phyloP scores from a whole-genome alignment of 2,888 invertebrate genomes.

The Parelbella ahira region DNA sequence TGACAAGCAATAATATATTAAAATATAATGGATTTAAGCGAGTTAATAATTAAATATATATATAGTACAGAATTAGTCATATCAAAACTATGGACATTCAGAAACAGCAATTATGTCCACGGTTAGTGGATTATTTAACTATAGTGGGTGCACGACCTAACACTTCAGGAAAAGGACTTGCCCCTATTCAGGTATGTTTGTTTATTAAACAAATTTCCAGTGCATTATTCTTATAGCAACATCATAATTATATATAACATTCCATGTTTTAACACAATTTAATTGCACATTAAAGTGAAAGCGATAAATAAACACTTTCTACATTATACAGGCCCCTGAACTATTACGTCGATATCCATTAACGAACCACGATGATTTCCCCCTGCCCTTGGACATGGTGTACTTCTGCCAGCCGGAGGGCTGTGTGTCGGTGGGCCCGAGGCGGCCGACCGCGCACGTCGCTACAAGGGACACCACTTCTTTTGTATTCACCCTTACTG shows the following conservation, averaged over 20 bases:
- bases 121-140: constrained; percentile 96
- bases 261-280: no score
- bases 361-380: constrained; percentile 98
- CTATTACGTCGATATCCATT: constrained; percentile 96
- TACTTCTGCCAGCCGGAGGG: constrained; percentile 99
- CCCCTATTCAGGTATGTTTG: constrained; percentile 89
- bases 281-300: no score
- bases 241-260: no score
- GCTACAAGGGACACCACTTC: constrained; percentile 94
- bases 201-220: no score
- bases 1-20: constrained; percentile 73
- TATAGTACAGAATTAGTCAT: constrained; percentile 33
- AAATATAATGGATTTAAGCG: constrained; percentile 59
- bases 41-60: constrained; percentile 38
- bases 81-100: constrained; percentile 79
- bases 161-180: constrained; percentile 82
- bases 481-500: constrained; percentile 98
- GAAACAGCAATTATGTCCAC: constrained; percentile 90
- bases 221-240: no score
- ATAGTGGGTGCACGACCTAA: constrained; percentile 95
- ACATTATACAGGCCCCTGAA: constrained; percentile 94
- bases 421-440: constrained; percentile 94
- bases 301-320: no score
- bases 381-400: constrained; percentile 98
- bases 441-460: constrained; percentile 77